Base-by-base conservation (phyloP, 2,888 invertebrate species). In the Anaspis maculata region DNA sequence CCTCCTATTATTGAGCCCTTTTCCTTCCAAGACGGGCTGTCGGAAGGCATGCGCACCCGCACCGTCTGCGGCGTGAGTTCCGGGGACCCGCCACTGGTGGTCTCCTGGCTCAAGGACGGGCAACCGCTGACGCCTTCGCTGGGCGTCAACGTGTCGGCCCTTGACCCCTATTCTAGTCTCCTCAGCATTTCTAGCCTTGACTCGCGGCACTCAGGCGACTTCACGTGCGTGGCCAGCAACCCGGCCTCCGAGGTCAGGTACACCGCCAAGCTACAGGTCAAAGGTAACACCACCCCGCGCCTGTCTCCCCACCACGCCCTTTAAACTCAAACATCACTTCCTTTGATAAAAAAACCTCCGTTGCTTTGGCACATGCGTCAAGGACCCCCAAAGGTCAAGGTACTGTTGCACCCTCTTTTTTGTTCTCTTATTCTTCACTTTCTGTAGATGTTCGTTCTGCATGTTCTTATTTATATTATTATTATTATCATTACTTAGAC, bases 1-100 rank as follows among this genome's bases (percentile, higher is more conserved):
- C 83, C 83, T 70, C 83, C 83, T 70, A 80, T 79, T 73, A 83
- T 84, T 76, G 82, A 82, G 75, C 81, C 83, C 70, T 83, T 84
- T 77, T 76, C 74, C 72, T 83, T 83, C 73, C 79, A 82, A 77
- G 83, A 82, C 70, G 81, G 81, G 66, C 76, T 83, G 64, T 77
- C 80, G 64, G 82, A 83, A 71, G 82, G 82, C 69, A 81, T 81
- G 79, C 76, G 83, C 65, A 83, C 83, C 52, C 77, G 83, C 66
- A 79, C 82, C 63, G 79, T 83, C 63, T 84, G 84, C 70, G 81
- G 83, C 62, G 82, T 83, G 60, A 80, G 80, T 66, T 74, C 77
- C 58, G 83, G 87, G 54, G 87, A 87, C 70, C 77, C 80, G 55
- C 87, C 87, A 49, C 70, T 88, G 48, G 74, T 76, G 61, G 79